phyloP scores from a whole-genome alignment of 2,113 vertebrate species.

The Arenaria interpres region DNA sequence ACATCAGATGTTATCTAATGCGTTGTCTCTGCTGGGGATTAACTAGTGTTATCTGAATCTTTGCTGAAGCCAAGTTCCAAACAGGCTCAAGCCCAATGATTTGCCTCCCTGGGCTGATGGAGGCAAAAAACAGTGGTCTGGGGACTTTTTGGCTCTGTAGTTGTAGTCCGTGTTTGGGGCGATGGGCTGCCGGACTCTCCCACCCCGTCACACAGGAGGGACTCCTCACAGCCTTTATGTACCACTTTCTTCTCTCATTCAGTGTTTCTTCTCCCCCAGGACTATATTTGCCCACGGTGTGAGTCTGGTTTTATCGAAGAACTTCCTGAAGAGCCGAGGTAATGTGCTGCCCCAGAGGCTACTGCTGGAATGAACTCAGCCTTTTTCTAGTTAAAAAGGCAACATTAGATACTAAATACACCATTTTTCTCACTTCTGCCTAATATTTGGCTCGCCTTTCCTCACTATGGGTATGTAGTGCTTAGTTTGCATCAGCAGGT shows the following conservation, averaged over 20 bases:
- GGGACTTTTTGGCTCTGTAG: neutral
- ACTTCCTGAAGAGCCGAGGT: slow-evolving; percentile 91
- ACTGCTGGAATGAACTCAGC: neutral
- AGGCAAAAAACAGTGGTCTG: neutral
- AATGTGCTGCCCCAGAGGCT: neutral
- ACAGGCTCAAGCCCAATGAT: neutral
- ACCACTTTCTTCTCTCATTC: neutral
- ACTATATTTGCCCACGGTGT: slow-evolving; percentile 93
- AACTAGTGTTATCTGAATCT: neutral
- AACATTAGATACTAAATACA: neutral
- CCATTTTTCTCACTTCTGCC: neutral
- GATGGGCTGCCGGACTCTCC: neutral
- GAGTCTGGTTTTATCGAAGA: slow-evolving; percentile 97
- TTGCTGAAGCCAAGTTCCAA: neutral
- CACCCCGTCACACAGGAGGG: neutral
- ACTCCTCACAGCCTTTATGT: neutral
- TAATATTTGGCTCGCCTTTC: neutral
- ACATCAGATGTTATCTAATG: neutral
- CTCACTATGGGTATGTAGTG: neutral
- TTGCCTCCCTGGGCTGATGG: neutral
- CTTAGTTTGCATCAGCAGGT: neutral
- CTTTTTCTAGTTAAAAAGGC: neutral
- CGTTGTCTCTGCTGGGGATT: neutral
- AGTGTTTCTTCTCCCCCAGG: slow-evolving; percentile 69
- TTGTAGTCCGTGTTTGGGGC: fast-evolving